phyloP scores from a whole-genome alignment of 1,140 invertebrate species.

The Temnothorax nylanderi region DNA sequence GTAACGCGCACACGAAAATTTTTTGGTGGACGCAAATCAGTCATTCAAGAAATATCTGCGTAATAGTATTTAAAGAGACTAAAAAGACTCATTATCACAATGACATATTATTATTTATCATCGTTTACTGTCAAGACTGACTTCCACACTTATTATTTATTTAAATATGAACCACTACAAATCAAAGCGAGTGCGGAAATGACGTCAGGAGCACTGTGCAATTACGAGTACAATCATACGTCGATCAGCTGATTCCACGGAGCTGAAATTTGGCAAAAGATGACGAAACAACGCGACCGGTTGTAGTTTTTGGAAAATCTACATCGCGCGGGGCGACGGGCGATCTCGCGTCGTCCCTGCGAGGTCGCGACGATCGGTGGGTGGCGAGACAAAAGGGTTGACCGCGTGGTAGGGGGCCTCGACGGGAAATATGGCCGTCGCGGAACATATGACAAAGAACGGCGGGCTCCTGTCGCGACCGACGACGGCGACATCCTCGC shows the following conservation, averaged over 20 bases:
- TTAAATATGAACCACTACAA: background rate
- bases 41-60: too few species aligned
- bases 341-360: background rate
- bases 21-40: background rate
- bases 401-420: conserved; percentile 26
- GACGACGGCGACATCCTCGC: conserved; percentile 45
- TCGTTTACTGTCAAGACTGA: background rate
- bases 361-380: background rate
- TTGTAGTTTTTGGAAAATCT: background rate
- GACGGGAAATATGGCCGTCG: conserved; percentile 80
- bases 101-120: background rate
- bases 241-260: background rate
- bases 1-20: background rate
- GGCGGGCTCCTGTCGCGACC: conserved; percentile 75
- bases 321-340: background rate
- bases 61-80: background rate
- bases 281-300: too few species aligned
- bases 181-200: background rate
- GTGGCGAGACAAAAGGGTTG: background rate
- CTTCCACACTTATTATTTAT: background rate
- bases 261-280: background rate
- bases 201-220: background rate
- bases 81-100: background rate
- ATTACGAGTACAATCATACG: background rate
- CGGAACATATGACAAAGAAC: conserved; percentile 84